Conservation (phyloP, 2,888 invertebrate genomes). For the Agapostemon virescens region DNA sequence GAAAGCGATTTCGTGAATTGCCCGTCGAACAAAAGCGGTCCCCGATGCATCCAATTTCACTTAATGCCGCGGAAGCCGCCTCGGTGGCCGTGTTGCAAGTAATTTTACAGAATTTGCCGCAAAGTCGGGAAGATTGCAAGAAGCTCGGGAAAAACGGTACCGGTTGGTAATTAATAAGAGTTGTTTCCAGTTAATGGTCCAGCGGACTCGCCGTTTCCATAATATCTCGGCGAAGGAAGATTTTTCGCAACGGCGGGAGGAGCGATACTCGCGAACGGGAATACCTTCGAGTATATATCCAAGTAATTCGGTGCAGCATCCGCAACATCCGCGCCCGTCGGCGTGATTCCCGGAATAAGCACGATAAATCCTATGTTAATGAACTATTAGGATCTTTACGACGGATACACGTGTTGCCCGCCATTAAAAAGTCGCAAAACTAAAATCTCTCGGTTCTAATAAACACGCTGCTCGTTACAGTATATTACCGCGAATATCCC, state of each 20-base stretch:
- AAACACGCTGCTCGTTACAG: slow-evolving; percentile 18
- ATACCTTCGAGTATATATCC: neutral
- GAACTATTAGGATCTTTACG: slow-evolving; percentile 13
- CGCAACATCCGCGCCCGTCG: neutral
- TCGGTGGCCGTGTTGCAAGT: neutral
- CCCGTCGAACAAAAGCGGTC: neutral
- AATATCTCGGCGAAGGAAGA: neutral
- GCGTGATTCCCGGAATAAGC: slow-evolving; percentile 5
- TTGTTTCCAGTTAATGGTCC: slow-evolving; percentile 1
- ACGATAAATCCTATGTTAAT: slow-evolving; percentile 15
- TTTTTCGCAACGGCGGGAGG: neutral
- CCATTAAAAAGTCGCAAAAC: slow-evolving; percentile 6
- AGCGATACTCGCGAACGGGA: neutral
- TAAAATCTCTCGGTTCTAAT: neutral
- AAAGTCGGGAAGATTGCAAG: neutral
- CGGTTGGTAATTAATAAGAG: slow-evolving; percentile 4
- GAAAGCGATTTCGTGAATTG: neutral
- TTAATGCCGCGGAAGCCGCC: neutral
- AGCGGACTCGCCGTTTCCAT: neutral
- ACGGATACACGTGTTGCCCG: neutral
- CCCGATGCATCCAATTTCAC: neutral
- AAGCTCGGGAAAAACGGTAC: neutral
- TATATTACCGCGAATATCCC: slow-evolving; percentile 5
- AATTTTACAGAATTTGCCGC: slow-evolving; percentile 5
- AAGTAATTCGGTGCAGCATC: neutral